phyloP scores from a whole-genome alignment of 2,888 invertebrate genomes.

The Lepidonotus clava region DNA sequence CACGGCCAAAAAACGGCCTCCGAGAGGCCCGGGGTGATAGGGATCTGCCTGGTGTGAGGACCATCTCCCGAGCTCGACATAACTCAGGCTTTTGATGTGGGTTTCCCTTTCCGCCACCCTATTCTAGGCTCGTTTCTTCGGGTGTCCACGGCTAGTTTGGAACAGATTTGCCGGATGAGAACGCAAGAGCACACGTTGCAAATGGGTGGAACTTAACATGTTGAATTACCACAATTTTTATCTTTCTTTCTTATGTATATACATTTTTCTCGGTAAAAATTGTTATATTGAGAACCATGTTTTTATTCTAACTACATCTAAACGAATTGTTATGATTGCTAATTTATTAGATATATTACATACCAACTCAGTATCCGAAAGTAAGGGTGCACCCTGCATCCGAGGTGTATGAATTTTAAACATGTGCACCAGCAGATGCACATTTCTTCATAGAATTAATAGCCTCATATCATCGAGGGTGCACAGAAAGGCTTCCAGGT shows the following conservation, averaged over 20 bases:
- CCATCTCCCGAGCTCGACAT: background rate
- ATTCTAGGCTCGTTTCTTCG: background rate
- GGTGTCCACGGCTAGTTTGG: background rate
- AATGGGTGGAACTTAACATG: background rate
- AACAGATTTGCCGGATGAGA: background rate
- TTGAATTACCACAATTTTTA: background rate
- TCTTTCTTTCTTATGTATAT: background rate
- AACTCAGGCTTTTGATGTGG: background rate
- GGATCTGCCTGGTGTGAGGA: background rate
- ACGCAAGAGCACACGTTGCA: background rate
- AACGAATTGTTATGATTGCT: too few species aligned
- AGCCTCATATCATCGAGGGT: too few species aligned
- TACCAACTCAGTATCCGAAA: too few species aligned
- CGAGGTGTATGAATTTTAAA: too few species aligned
- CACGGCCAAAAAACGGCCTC: background rate
- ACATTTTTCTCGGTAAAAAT: too few species aligned
- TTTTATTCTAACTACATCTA: too few species aligned
- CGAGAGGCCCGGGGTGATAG: background rate
- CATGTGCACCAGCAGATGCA: too few species aligned
- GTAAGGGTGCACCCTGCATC: too few species aligned
- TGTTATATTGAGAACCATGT: too few species aligned
- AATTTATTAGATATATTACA: too few species aligned
- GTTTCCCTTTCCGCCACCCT: background rate
- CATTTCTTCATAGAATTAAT: too few species aligned
- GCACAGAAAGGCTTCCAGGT: too few species aligned